phyloP scores from a whole-genome alignment of 2,797 vertebrate genomes.

The Chiloscyllium punctatum region DNA sequence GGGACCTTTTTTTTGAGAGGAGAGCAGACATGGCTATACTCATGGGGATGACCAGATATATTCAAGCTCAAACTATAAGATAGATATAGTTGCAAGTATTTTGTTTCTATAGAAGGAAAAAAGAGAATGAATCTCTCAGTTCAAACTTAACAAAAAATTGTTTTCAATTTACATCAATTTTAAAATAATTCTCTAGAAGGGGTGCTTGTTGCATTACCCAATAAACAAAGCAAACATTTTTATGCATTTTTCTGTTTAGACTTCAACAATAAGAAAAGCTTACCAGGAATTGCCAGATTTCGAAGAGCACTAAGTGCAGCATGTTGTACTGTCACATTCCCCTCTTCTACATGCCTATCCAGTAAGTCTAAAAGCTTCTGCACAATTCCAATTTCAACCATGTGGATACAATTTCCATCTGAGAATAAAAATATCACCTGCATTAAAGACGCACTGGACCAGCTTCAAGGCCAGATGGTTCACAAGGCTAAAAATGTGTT shows the following conservation, averaged over 20 bases:
- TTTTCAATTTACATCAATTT: background rate
- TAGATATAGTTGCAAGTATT: background rate
- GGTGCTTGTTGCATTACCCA: background rate
- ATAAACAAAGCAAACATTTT: background rate
- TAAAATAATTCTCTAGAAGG: background rate
- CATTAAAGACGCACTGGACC: background rate
- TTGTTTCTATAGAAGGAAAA: background rate
- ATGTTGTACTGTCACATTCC: constrained; percentile 92
- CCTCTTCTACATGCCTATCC: constrained; percentile 88
- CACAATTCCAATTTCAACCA: constrained; percentile 94
- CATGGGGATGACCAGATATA: background rate
- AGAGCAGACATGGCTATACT: background rate
- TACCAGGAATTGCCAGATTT: constrained; percentile 94
- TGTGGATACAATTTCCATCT: constrained; percentile 98
- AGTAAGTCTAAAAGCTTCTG: constrained; percentile 87
- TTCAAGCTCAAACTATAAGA: background rate
- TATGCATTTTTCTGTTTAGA: background rate
- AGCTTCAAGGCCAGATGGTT: background rate
- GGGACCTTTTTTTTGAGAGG: background rate
- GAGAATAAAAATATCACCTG: constrained; percentile 38
- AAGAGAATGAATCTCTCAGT: background rate
- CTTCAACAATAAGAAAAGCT: constrained; percentile 41
- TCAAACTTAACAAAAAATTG: background rate
- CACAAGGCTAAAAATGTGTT: background rate
- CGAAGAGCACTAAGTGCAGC: constrained; percentile 89